A percentile compares a stretch with the other conserved stretches of the same genome.
Evolutionary conservation across 2,113 vertebrate genomes (phyloP).

Genomic region (Proterorhinus semilunaris): DNA sequence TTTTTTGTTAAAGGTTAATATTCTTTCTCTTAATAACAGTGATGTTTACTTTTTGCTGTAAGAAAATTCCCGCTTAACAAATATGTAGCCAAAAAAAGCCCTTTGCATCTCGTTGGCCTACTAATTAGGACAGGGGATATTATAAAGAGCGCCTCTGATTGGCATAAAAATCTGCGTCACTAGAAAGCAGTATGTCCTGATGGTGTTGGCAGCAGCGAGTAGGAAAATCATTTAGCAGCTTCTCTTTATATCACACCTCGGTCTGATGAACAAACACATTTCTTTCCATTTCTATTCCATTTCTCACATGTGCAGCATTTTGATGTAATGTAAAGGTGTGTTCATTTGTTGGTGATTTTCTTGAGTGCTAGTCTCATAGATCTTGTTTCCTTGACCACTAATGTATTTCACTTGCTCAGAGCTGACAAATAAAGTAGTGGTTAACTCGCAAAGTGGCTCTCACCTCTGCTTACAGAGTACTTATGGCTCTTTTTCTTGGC

Average conservation of each 20-base stretch:
- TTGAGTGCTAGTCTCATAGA: background rate
- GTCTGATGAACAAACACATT: background rate
- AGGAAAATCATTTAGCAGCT: background rate
- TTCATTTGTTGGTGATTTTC: background rate
- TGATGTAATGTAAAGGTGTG: background rate
- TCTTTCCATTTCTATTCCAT: background rate
- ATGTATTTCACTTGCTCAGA: background rate
- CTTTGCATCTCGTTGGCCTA: too few relatives aligned
- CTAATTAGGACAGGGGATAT: background rate
- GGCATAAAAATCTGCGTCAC: background rate
- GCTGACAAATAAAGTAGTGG: too few relatives aligned
- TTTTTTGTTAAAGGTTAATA: too few relatives aligned
- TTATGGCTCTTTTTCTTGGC: too few relatives aligned
- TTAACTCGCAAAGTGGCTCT: too few relatives aligned
- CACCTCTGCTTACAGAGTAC: too few relatives aligned
- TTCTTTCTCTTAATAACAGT: too few relatives aligned
- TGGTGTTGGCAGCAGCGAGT: background rate
- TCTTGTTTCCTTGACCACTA: background rate
- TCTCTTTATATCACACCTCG: constrained; percentile 1
- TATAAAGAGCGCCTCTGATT: background rate
- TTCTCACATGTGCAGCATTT: too few relatives aligned
- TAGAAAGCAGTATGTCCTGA: background rate
- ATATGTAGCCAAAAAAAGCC: background rate
- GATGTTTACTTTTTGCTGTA: too few relatives aligned
- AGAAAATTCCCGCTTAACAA: too few relatives aligned